Percentiles rank a stretch among this genome's conserved stretches.
phyloP scores from a whole-genome alignment of 1,140 invertebrate species.

The Hestina assimilis region DNA sequence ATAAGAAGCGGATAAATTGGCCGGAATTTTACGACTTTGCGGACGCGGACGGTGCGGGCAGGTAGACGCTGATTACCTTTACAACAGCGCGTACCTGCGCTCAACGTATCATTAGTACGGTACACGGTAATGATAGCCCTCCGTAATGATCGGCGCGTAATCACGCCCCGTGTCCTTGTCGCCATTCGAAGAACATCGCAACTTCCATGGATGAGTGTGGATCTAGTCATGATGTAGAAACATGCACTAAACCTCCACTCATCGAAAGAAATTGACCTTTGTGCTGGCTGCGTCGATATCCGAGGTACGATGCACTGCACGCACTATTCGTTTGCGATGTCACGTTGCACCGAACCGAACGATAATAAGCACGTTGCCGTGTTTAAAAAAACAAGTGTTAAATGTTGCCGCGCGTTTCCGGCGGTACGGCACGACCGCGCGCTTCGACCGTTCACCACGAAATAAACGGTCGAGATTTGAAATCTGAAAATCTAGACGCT shows the following conservation, averaged over 20 bases:
- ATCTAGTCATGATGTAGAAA: constrained; percentile 79
- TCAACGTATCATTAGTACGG: constrained; percentile 66
- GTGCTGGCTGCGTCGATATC: constrained; percentile 37
- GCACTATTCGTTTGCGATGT: constrained; percentile 67
- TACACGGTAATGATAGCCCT: constrained; percentile 57
- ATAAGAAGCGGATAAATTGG: constrained; percentile 49
- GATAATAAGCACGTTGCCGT: constrained; percentile 68
- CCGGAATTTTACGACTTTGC: constrained; percentile 57
- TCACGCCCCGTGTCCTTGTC: constrained; percentile 32
- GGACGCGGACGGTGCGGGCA: constrained; percentile 40
- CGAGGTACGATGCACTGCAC: constrained; percentile 61
- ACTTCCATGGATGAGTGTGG: constrained; percentile 80
- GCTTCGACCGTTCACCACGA: constrained; percentile 57
- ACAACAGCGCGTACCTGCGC: constrained; percentile 55
- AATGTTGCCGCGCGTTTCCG: constrained; percentile 37
- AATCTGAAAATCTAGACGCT: constrained; percentile 72
- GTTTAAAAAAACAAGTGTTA: constrained; percentile 56
- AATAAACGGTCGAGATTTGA: constrained; percentile 78
- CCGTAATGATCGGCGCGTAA: constrained; percentile 46
- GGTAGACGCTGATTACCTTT: constrained; percentile 55
- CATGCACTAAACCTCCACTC: constrained; percentile 80
- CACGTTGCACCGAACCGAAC: constrained; percentile 66
- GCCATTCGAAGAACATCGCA: constrained; percentile 60
- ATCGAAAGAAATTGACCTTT: constrained; percentile 78
- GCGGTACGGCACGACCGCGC: constrained; percentile 48